These are phyloP conservation scores for Ctenochaetus hawaiiensis DNA, from an alignment of 2,797 vertebrate genomes.

Conservation along the genomic window DNA sequence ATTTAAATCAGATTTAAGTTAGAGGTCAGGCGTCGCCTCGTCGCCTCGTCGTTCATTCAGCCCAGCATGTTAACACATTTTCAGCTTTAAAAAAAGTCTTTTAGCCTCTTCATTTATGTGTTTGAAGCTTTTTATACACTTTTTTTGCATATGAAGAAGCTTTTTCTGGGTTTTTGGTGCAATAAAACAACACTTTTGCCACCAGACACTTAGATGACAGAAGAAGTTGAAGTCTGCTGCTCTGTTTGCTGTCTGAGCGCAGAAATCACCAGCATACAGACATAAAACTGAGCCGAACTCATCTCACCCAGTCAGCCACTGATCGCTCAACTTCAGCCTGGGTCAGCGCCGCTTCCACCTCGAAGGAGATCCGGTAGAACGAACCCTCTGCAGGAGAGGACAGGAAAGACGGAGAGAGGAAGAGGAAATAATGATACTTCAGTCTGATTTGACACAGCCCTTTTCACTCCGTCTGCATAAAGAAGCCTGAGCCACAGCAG, in stretches of 20 bases:
- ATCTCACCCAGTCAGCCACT: constrained; percentile 89
- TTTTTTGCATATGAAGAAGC: no score
- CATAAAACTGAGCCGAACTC: no score
- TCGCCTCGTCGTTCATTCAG: no score
- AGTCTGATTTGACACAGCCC: constrained; percentile 23
- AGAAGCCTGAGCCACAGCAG: constrained; percentile 75
- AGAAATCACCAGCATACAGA: no score
- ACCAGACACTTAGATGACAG: neutral
- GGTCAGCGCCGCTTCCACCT: constrained; percentile 66
- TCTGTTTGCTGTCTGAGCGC: neutral
- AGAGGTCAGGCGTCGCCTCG: no score
- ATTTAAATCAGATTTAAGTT: no score
- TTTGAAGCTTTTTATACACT: neutral
- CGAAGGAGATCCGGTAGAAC: constrained; percentile 89
- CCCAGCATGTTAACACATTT: neutral
- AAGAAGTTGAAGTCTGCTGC: neutral
- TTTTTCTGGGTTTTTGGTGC: neutral
- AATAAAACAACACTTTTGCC: no score
- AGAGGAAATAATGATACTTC: constrained; percentile 1
- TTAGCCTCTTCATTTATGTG: neutral
- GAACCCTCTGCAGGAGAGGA: constrained; percentile 86
- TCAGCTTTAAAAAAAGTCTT: neutral
- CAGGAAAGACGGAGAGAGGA: constrained; percentile 60
- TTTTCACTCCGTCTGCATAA: neutral
- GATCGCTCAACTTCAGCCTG: constrained; percentile 77